Evolutionary conservation across 64 coral and sea anemone genomes (phyloP).

Genomic region (Astreopora myriophthalma): DNA sequence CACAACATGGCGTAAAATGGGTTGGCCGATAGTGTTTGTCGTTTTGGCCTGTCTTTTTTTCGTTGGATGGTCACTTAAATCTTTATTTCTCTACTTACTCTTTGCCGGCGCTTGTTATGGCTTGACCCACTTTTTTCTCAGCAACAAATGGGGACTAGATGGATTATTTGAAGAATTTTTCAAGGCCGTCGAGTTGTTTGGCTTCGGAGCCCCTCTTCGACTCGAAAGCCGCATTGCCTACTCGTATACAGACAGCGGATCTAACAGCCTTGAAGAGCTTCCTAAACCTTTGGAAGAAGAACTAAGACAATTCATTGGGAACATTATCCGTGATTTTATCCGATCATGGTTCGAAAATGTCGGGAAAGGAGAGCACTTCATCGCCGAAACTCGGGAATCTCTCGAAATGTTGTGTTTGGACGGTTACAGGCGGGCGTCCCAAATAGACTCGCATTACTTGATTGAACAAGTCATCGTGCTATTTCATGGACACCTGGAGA

Average conservation of each 20-base stretch:
- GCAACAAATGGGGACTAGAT: conserved; percentile 78
- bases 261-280: conserved; percentile 34
- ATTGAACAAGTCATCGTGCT: conserved; percentile 76
- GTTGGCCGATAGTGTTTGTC: conserved; percentile 37
- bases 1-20: conserved; percentile 65
- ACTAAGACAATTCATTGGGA: conserved; percentile 60
- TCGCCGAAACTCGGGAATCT: conserved; percentile 60
- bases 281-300: conserved; percentile 66
- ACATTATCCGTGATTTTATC: conserved; percentile 87
- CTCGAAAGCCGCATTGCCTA: conserved; percentile 43
- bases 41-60: conserved; percentile 33
- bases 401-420: conserved; percentile 66
- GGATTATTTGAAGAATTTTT: conserved; percentile 79
- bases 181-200: conserved; percentile 79
- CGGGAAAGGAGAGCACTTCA: conserved; percentile 74
- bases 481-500: conserved; percentile 88
- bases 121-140: conserved; percentile 69
- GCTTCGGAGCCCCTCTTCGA: conserved; percentile 69
- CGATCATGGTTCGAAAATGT: conserved; percentile 88
- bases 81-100: conserved; percentile 56
- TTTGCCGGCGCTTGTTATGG: conserved; percentile 25
- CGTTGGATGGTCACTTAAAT: conserved; percentile 72
- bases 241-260: conserved; percentile 11
- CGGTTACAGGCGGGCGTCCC: conserved; percentile 63
- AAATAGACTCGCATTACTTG: conserved; percentile 77